Base-by-base conservation (phyloP, 2,113 vertebrate species). In the Clarias magur region DNA sequence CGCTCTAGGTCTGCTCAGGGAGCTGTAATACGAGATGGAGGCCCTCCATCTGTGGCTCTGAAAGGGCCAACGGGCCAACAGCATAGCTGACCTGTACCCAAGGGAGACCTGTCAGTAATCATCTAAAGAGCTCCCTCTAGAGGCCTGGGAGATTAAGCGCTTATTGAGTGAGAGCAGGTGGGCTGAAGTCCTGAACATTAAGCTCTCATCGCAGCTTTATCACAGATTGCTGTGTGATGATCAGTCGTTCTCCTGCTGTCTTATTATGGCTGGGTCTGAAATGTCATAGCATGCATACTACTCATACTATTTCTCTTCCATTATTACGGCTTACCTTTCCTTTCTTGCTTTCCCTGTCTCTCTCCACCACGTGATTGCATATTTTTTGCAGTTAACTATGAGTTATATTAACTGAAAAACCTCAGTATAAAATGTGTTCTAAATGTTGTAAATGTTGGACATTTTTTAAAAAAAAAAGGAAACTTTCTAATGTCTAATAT, bases 71-170 rank as follows among this genome's bases (percentile, higher is more conserved):
- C 42, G 4, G 91, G 88, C 86, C 65, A 63, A 42, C 87, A 90
- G 91, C 82, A 60, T 87, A 92, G 80, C 86, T 90, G 92, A 91
- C 93, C 91, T 92, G 92, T 91, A 90, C 91, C 91, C 87, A 34
- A 90, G 90, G 90, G 73, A 84, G 72, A 27, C 67, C 42, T 30
- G 80, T 88, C 89, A 82, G 85, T 90, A 87, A 87, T 88, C 83
- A 86, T 86, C 83, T 42, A 82, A 89, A 92, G 87, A 90, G 92
- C 76, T 82, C 93, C 93, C 91, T 90, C 92, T 91, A 80, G 85
- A 92, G 93, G 93, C 34, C 25, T 48, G 0, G 27, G 80, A 27
- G 1, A 30, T 87, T 89, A 91, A 90, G 83, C 67, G 8, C 89
- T 78, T 56, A 68, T 60, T 67, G 87, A 91, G 86, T 91, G 88